Evolutionary conservation across 2,113 vertebrate species (phyloP).

Genomic region (Vireo altiloquus): DNA sequence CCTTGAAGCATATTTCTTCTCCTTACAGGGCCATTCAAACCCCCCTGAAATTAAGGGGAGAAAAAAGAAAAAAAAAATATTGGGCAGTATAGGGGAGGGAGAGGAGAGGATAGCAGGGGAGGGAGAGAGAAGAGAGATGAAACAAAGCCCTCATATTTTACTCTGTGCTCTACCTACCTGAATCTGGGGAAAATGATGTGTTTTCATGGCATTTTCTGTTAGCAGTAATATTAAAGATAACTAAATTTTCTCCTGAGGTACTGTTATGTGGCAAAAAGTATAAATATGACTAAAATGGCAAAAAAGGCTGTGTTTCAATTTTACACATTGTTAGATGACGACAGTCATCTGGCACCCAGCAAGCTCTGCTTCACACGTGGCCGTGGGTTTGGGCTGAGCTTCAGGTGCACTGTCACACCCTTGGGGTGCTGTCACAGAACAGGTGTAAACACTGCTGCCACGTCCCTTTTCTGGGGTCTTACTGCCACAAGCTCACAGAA

Average conservation of each 20-base stretch:
- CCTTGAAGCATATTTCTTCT: not conserved
- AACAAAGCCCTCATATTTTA: not conserved
- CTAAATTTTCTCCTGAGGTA: not conserved
- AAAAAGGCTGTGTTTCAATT: not conserved
- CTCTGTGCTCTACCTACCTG: not conserved
- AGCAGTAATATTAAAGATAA: not conserved
- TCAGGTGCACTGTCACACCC: not conserved
- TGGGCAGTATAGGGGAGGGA: not conserved
- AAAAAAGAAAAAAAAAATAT: not conserved
- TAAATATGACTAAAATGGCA: not conserved
- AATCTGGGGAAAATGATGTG: not conserved
- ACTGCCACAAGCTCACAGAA: not conserved
- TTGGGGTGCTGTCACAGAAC: rapidly evolving
- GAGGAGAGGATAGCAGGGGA: not conserved
- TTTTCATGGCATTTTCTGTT: not conserved
- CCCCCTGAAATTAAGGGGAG: not conserved
- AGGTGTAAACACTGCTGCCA: not conserved
- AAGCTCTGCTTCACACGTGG: not conserved
- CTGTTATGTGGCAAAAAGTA: not conserved
- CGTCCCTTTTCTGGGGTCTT: not conserved
- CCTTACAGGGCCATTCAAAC: not conserved
- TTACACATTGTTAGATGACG: rapidly evolving
- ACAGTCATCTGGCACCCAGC: not conserved
- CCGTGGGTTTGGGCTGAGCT: not conserved
- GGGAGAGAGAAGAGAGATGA: not conserved